phyloP scores from a whole-genome alignment of 2,888 invertebrate species.

The Zaprionus obscuricornis region DNA sequence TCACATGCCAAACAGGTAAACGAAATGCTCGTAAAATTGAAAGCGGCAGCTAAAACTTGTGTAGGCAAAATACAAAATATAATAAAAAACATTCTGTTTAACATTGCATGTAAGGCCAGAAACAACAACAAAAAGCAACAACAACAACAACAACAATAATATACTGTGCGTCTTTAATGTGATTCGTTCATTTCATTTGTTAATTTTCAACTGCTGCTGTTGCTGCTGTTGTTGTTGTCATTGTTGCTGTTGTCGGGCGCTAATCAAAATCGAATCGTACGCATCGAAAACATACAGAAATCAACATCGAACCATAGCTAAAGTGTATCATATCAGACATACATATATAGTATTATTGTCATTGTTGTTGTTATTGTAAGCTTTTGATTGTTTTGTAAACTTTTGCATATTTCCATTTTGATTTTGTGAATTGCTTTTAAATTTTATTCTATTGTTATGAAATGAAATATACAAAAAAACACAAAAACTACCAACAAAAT shows the following conservation, averaged over 20 bases:
- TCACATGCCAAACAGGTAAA: constrained; percentile 50
- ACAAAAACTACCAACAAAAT: no score
- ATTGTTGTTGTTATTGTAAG: constrained; percentile 12
- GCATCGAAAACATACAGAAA: constrained; percentile 20
- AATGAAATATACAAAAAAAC: constrained; percentile 13
- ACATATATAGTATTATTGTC: not conserved
- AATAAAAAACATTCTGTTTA: constrained; percentile 35
- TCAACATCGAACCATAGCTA: constrained; percentile 13
- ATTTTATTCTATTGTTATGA: constrained; percentile 10
- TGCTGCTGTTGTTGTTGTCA: constrained; percentile 10
- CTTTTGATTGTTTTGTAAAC: constrained; percentile 27
- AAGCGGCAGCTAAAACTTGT: constrained; percentile 29
- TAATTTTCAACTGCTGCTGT: constrained; percentile 11
- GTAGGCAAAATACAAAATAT: constrained; percentile 9
- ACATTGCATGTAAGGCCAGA: constrained; percentile 40
- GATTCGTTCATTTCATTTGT: constrained; percentile 47
- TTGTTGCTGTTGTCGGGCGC: constrained; percentile 29
- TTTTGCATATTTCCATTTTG: constrained; percentile 13
- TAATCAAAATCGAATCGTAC: constrained; percentile 55
- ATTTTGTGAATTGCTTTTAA: constrained; percentile 1
- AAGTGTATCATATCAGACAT: constrained; percentile 28
- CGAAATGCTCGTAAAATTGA: constrained; percentile 30
- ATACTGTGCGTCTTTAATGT: constrained; percentile 51
- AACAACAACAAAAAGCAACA: constrained; percentile 37
- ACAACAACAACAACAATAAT: constrained; percentile 18